phyloP scores from a whole-genome alignment of 1,140 invertebrate genomes.

The Meloidogyne chitwoodi region DNA sequence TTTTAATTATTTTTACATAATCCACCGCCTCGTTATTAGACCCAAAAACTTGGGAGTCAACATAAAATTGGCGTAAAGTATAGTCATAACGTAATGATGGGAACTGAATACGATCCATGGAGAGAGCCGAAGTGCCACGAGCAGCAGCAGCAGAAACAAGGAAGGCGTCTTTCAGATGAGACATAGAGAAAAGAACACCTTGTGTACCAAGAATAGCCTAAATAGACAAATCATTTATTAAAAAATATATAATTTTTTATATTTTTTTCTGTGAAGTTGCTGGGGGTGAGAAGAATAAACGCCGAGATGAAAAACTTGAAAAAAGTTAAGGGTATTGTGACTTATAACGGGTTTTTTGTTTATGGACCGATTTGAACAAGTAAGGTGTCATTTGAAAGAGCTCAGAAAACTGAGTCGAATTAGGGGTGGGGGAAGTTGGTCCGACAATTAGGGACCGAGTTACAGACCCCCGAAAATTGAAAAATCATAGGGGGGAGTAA shows the following conservation, averaged over 20 bases:
- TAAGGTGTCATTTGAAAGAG: too few species aligned
- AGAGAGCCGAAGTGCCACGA: slow-evolving; percentile 26
- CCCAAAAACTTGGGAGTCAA: not conserved
- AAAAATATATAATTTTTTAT: too few species aligned
- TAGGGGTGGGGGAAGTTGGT: too few species aligned
- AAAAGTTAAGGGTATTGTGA: too few species aligned
- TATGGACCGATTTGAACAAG: too few species aligned
- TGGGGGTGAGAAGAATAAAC: not conserved
- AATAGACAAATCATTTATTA: not conserved
- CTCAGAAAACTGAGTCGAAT: too few species aligned
- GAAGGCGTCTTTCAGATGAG: slow-evolving; percentile 26
- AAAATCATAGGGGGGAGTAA: too few species aligned
- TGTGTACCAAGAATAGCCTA: slow-evolving; percentile 11
- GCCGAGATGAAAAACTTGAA: too few species aligned
- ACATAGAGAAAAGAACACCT: slow-evolving; percentile 30
- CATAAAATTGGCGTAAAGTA: slow-evolving; percentile 23
- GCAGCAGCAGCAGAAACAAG: slow-evolving; percentile 14
- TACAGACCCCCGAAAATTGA: too few species aligned
- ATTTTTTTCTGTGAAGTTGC: too few species aligned
- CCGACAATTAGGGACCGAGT: too few species aligned
- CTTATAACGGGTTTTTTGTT: too few species aligned
- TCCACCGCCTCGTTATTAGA: not conserved
- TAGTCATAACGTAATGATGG: slow-evolving; percentile 21
- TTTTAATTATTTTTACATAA: not conserved
- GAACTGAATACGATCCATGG: slow-evolving; percentile 25